Base-by-base conservation (phyloP, 2,113 vertebrate species). In the Psilopogon haemacephalus region DNA sequence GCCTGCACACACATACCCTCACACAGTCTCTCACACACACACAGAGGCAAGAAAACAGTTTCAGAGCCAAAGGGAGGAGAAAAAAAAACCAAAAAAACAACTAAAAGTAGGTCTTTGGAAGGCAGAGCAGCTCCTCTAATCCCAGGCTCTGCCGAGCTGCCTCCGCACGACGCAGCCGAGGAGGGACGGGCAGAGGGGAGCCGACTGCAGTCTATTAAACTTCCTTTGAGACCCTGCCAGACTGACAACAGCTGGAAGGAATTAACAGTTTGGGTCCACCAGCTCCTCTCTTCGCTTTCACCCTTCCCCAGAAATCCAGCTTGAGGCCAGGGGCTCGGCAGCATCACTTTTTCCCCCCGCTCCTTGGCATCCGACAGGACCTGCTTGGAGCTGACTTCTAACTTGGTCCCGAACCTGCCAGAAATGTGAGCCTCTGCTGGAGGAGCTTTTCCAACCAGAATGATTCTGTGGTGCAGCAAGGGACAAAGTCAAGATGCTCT, bases 141-240 rank as follows among this genome's bases (percentile, higher is more conserved):
- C 93, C 86, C 71, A 64, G 70, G 88, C 84, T 94, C 79, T 88
- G 80, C 76, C 26, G 50, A 65, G 70, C 71, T 89, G 92, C 74
- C 88, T 88, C 86, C 6, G 23, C 78, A 28, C 48, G 27, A 59
- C 35, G 0, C 24, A 15, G 85, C 38, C 6, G 15, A 28, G 60
- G 79, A 87, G 88, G 86, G 93, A 90, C 91, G 42, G 91, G 89
- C 86, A 0, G 75, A 94, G 82, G 86, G 85, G 96, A 92, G 94
- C 68, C 75, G 64, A 46, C 95, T 96, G 97, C 93, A 96, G 95
- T 95, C 97, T 94, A 94, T 97, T 94, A 97, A 97, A 94, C 92
- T 95, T 92, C 94, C 95, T 97, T 97, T 97, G 97, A 96, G 97
- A 94, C 80, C 58, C 95, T 95, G 97, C 97, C 97, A 97, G 95